Percentiles rank a stretch among this genome's conserved stretches.
These are phyloP conservation scores for Ochlodes sylvanus DNA, from an alignment of 2,888 invertebrate species.

Conservation along the genomic window DNA sequence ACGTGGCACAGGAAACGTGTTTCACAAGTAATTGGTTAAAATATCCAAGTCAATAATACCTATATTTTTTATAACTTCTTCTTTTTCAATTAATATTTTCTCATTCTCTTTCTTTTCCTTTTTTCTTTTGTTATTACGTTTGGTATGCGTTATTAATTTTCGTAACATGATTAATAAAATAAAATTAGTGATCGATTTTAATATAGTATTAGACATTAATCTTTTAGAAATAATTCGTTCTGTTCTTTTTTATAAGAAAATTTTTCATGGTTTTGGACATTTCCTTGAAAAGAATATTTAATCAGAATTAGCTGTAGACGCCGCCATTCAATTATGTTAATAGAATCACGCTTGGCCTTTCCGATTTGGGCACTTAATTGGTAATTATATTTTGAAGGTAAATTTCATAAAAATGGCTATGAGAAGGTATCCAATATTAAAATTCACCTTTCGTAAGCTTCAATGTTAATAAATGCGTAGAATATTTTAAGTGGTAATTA, in stretches of 20 bases:
- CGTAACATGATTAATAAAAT: too few species aligned
- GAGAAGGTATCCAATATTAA: background rate
- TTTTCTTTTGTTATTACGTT: background rate
- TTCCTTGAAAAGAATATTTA: background rate
- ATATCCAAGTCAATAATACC: constrained; percentile 1
- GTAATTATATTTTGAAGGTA: constrained; percentile 10
- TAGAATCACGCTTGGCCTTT: constrained; percentile 17
- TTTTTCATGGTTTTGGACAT: background rate
- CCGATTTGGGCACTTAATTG: constrained; percentile 14
- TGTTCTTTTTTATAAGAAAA: background rate
- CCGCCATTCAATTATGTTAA: constrained; percentile 23
- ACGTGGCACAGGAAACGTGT: background rate
- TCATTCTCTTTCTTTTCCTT: background rate
- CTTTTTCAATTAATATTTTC: background rate
- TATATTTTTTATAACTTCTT: background rate
- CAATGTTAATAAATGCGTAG: background rate
- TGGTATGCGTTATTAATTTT: too few species aligned
- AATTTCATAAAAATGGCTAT: constrained; percentile 10
- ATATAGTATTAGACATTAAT: background rate
- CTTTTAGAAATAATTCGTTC: too few species aligned
- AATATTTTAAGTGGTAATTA: too few species aligned
- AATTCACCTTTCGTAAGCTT: background rate
- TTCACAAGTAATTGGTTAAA: constrained; percentile 1
- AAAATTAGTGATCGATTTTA: too few species aligned
- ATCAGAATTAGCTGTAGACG: constrained; percentile 17